Percentiles rank a stretch among this genome's conserved stretches.
These are phyloP conservation scores for Sinocyclocheilus maitianheensis DNA, from an alignment of 2,113 vertebrate genomes.

Conservation along the genomic window DNA sequence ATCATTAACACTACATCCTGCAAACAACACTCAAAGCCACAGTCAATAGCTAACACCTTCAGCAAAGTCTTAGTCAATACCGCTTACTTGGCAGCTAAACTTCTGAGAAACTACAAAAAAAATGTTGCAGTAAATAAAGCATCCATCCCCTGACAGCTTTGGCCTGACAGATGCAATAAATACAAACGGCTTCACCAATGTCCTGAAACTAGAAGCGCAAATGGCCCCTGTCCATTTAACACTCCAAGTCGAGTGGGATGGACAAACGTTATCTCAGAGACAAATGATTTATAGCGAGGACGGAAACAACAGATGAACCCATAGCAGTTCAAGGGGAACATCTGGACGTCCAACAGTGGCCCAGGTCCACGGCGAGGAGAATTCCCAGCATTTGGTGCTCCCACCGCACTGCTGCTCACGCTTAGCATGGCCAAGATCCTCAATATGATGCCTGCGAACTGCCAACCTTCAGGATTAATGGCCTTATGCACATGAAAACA, in stretches of 20 bases:
- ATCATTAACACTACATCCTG: not conserved
- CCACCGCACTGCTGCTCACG: not conserved
- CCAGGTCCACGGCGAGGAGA: not conserved
- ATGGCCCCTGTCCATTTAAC: not conserved
- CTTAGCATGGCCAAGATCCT: conserved; percentile 32
- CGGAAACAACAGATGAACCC: conserved; percentile 9
- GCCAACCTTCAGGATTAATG: conserved; percentile 27
- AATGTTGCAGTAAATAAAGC: conserved; percentile 4
- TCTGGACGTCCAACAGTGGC: not conserved
- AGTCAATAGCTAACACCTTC: conserved; percentile 20
- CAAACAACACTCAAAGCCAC: not conserved
- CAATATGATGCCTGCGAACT: not conserved
- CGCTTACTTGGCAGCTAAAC: not conserved
- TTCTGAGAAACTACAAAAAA: conserved; percentile 6
- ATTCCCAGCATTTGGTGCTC: conserved; percentile 31
- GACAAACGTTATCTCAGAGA: conserved; percentile 20
- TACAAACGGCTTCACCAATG: not conserved
- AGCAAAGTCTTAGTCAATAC: conserved; percentile 5
- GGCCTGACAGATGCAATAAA: conserved; percentile 11
- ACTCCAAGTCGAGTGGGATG: conserved; percentile 39
- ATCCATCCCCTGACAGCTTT: not conserved
- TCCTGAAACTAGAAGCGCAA: not conserved
- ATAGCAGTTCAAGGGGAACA: not conserved
- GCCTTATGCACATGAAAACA: conserved; percentile 32
- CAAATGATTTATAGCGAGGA: conserved; percentile 33